Percentiles rank a stretch among this genome's conserved stretches.
phyloP scores from a whole-genome alignment of 1,140 invertebrate species.

The Diorhabda carinulata region DNA sequence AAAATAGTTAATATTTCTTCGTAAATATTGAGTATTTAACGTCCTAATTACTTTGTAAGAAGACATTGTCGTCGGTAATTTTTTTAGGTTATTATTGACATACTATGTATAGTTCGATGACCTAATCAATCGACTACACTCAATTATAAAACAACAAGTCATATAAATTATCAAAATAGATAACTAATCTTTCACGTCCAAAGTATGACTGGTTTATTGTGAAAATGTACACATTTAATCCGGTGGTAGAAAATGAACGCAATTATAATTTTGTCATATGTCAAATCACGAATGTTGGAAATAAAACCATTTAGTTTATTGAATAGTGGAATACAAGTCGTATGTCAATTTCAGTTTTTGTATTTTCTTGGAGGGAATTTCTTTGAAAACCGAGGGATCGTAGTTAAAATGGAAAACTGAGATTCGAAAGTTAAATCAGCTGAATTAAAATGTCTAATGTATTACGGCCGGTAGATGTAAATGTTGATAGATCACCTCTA shows the following conservation, averaged over 20 bases:
- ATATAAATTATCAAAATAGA: no score
- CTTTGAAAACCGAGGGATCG: neutral
- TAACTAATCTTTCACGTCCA: no score
- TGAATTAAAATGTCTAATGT: constrained; percentile 29
- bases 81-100: neutral
- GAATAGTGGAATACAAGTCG: no score
- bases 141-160: no score
- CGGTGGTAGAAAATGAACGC: no score
- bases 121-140: no score
- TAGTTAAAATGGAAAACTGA: neutral
- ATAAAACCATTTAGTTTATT: no score
- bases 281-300: no score
- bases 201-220: no score
- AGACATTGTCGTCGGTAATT: neutral
- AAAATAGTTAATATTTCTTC: neutral
- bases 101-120: no score
- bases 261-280: no score
- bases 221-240: no score
- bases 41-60: neutral
- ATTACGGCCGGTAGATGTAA: constrained; percentile 33
- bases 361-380: constrained; percentile 7
- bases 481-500: constrained; percentile 32
- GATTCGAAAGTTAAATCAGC: constrained; percentile 5
- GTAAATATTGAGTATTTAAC: neutral
- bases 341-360: neutral